phyloP scores from a whole-genome alignment of 2,113 vertebrate species.

The Asarcornis scutulata region DNA sequence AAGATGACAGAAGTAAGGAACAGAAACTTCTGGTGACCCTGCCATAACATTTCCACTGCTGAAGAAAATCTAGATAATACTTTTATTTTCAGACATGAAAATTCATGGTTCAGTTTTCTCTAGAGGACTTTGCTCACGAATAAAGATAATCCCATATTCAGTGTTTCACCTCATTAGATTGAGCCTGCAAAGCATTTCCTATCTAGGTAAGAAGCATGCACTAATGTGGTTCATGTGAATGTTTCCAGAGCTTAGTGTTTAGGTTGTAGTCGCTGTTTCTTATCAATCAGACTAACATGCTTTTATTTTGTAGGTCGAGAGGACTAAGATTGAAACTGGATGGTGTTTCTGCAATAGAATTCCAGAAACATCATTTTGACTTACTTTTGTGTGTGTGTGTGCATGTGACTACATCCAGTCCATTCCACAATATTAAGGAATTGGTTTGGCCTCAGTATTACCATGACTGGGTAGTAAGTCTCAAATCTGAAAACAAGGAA shows the following conservation, averaged over 20 bases:
- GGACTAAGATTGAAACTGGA: not conserved
- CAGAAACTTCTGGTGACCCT: not conserved
- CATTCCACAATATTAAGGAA: not conserved
- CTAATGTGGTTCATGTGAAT: not conserved
- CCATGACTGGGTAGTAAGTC: not conserved
- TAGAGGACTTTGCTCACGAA: not conserved
- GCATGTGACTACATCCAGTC: not conserved
- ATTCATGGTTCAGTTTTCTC: constrained; percentile 30
- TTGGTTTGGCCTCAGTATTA: not conserved
- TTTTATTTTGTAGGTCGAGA: not conserved
- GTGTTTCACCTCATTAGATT: not conserved
- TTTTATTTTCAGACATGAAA: constrained; percentile 24
- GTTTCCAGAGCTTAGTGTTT: not conserved
- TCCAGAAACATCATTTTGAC: not conserved
- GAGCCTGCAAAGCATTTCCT: not conserved
- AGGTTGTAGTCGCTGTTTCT: rapidly evolving
- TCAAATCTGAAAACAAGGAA: not conserved
- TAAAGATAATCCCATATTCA: constrained; percentile 14
- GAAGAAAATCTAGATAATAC: constrained; percentile 18
- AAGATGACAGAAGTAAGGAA: not conserved
- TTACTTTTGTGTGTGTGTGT: not conserved
- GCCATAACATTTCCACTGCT: not conserved
- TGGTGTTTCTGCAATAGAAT: not conserved
- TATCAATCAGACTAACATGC: not conserved
- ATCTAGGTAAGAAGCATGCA: not conserved